Evolutionary conservation across 2,888 invertebrate species (phyloP).

Genomic region (Cremastinae sp.): DNA sequence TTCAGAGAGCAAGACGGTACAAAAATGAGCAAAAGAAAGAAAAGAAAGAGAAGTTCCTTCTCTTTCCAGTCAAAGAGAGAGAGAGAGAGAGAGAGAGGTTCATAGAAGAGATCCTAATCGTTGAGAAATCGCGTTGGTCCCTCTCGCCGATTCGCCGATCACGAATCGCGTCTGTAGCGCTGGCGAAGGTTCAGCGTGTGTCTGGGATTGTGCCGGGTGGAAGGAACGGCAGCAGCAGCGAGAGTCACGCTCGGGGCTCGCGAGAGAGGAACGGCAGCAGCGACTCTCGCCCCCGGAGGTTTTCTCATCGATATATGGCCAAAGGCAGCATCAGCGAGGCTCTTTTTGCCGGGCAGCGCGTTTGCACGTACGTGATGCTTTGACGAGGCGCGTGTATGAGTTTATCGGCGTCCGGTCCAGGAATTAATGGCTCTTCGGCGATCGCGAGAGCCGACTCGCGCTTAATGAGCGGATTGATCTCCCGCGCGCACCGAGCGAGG

Average conservation of each 20-base stretch:
- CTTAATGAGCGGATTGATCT: constrained; percentile 61
- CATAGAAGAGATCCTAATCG: constrained; percentile 60
- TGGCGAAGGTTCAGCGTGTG: not conserved
- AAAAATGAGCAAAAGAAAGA: too few species aligned
- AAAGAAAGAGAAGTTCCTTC: constrained; percentile 38
- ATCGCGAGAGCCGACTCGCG: constrained; percentile 54
- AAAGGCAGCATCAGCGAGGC: constrained; percentile 40
- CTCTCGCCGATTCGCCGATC: constrained; percentile 58
- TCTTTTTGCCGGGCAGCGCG: constrained; percentile 17
- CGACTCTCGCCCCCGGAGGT: constrained; percentile 55
- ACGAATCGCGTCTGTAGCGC: constrained; percentile 55
- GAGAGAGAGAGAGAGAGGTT: constrained; percentile 30
- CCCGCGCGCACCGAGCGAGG: constrained; percentile 28
- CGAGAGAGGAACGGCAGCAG: constrained; percentile 32
- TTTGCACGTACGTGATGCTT: not conserved
- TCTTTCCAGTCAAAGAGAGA: too few species aligned
- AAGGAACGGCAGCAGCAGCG: constrained; percentile 53
- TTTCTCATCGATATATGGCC: constrained; percentile 56
- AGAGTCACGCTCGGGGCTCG: constrained; percentile 59
- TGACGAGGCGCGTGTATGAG: not conserved
- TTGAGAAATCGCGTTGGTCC: constrained; percentile 59
- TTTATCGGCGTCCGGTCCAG: not conserved
- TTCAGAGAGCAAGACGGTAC: constrained; percentile 53
- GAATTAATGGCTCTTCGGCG: constrained; percentile 55
- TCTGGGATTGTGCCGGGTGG: constrained; percentile 50